Percentiles rank a stretch among this genome's conserved stretches.
These are phyloP conservation scores for Catalaphyllia jardinei DNA, from an alignment of 64 coral and sea anemone species.

Conservation along the genomic window DNA sequence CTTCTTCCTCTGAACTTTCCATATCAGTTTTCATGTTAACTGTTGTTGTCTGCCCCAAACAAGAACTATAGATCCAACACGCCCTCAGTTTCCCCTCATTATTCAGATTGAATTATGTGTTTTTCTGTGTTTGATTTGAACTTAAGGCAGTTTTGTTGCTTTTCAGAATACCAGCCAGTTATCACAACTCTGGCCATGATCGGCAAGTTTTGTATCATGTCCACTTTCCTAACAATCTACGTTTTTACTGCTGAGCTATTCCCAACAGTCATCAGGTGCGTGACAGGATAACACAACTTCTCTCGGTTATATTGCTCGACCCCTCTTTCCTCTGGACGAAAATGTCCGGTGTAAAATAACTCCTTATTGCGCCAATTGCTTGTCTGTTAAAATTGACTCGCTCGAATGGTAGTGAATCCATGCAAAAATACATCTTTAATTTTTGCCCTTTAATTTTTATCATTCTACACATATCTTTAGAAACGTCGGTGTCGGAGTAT, in stretches of 20 bases:
- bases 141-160: not conserved
- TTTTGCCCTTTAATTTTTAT: not conserved
- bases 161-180: conserved; percentile 6
- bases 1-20: too few species aligned
- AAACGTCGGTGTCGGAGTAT: not conserved
- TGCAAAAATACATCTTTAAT: too few species aligned
- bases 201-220: conserved; percentile 30
- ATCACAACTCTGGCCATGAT: conserved; percentile 25
- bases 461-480: not conserved
- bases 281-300: not conserved
- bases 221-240: conserved; percentile 25
- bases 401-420: too few species aligned
- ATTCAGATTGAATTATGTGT: too few species aligned
- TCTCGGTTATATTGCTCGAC: not conserved
- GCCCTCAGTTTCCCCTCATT: too few species aligned
- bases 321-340: not conserved
- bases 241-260: conserved; percentile 42
- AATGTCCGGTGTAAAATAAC: too few species aligned
- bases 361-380: too few species aligned
- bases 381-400: too few species aligned
- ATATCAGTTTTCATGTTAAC: too few species aligned
- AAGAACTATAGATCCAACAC: too few species aligned
- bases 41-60: too few species aligned
- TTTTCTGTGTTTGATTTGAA: not conserved
- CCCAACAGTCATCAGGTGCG: conserved; percentile 51